These are phyloP conservation scores for Aphelinus certus DNA, from an alignment of 1,140 invertebrate genomes.

Conservation along the genomic window DNA sequence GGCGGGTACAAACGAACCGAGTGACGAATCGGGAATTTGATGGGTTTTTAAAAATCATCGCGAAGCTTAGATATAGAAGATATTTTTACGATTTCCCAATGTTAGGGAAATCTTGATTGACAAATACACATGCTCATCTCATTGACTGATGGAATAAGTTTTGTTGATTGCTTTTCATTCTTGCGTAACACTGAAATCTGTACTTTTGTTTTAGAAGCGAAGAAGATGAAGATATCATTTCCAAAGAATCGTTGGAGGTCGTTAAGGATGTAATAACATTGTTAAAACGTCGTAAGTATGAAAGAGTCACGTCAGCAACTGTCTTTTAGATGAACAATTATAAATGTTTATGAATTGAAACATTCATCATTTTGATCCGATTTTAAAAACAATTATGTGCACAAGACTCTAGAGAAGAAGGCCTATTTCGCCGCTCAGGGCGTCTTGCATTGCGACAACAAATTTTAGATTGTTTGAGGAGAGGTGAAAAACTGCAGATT, in stretches of 20 bases:
- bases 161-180: too few species aligned
- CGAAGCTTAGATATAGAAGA: too few species aligned
- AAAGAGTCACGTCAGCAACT: neutral
- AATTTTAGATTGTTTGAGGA: constrained; percentile 49
- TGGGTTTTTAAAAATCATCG: too few species aligned
- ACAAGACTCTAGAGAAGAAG: constrained; percentile 53
- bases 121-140: too few species aligned
- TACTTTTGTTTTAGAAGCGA: constrained; percentile 32
- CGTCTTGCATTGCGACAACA: constrained; percentile 44
- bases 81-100: too few species aligned
- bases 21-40: too few species aligned
- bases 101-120: too few species aligned
- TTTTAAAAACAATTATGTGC: too few species aligned
- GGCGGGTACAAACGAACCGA: too few species aligned
- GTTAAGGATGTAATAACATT: constrained; percentile 51
- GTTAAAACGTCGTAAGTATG: constrained; percentile 49
- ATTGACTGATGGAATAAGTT: too few species aligned
- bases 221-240: constrained; percentile 53
- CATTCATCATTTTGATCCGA: too few species aligned
- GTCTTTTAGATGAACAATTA: neutral
- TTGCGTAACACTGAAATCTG: too few species aligned
- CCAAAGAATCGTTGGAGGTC: constrained; percentile 48
- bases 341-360: neutral
- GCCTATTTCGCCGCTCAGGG: constrained; percentile 49
- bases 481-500: constrained; percentile 48